These are phyloP conservation scores for Drosophila eohydei DNA, from an alignment of 2,888 invertebrate genomes.

Conservation along the genomic window DNA sequence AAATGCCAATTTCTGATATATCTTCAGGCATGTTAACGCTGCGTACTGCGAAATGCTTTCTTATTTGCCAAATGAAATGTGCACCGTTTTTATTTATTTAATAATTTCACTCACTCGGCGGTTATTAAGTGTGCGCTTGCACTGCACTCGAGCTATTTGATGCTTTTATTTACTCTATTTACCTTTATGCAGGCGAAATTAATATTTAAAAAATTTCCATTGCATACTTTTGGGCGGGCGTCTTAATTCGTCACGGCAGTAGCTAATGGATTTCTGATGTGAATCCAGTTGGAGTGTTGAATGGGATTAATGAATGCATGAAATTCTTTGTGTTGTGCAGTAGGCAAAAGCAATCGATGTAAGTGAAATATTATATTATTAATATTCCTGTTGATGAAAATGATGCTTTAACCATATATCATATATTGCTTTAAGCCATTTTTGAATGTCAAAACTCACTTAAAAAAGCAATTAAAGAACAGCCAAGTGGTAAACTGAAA, in stretches of 20 bases:
- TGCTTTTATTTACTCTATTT: slow-evolving; percentile 24
- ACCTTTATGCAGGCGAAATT: slow-evolving; percentile 13
- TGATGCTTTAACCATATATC: not conserved
- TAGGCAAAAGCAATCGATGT: not conserved
- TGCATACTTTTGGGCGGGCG: slow-evolving; percentile 43
- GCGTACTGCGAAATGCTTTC: slow-evolving; percentile 3
- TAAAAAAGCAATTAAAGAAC: slow-evolving; percentile 27
- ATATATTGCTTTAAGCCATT: not conserved
- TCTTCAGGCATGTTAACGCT: slow-evolving; percentile 23
- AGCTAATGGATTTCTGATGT: not conserved
- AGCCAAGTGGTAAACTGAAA: slow-evolving; percentile 3
- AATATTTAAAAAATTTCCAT: slow-evolving; percentile 18
- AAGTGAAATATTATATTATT: slow-evolving; percentile 2
- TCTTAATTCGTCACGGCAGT: not conserved
- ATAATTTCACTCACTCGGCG: slow-evolving; percentile 48
- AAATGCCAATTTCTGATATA: slow-evolving; percentile 56
- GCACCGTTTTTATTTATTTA: slow-evolving; percentile 29
- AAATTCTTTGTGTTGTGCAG: not conserved
- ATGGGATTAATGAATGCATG: not conserved
- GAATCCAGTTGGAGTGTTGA: slow-evolving; percentile 12
- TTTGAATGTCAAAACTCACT: not conserved
- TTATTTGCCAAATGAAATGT: slow-evolving; percentile 51
- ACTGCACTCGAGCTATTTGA: slow-evolving; percentile 34
- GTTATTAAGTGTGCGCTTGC: slow-evolving; percentile 51
- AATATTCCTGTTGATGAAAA: not conserved